Base-by-base conservation (phyloP, 2,888 invertebrate genomes). In the Hyposoter dolosus region DNA sequence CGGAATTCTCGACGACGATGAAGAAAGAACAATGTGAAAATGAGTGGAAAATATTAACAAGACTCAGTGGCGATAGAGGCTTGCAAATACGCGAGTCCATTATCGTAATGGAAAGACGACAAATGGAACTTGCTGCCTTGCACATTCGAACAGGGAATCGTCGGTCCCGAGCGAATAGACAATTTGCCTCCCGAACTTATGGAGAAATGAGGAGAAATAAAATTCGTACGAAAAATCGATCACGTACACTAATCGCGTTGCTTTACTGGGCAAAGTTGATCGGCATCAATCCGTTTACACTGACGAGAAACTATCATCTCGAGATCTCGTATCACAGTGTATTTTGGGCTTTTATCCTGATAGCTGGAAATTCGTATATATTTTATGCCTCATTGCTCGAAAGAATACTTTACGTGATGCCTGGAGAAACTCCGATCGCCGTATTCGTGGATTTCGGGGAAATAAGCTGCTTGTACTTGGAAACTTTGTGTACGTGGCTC, bases 181-280 rank as follows among this genome's bases (percentile, higher is more conserved):
- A 80, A 66, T 60, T n/a, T 9, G 32, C 1, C 9, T 12, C 23
- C 43, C 32, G 32, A 63, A 63, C 47, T 75, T n/a, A 28, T 23
- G 15, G 23, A 72, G 45, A 23, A 72, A 81, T 63, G 45, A 19
- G 6, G 63, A 53, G 19, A 35, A 69, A 75, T 1, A 53, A 56
- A 23, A 32, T 12, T 7, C 12, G 17, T 63, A 17, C 63, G 19
- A 53, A 47, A 56, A 75, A 45, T 10, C 78, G 35, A 35, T 86
- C 83, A 43, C 50, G 43, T 3, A 83, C 68, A 17, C 68, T 76
- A 7, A 23, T 56, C 32, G 32, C 45, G 1, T 28, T 86, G 74
- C 78, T 45, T 78, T 83, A 78, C 74, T 83, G 86, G 77, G 66
- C 60, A 43, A 86, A 86, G 83, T 17, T 77, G 0, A 32, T 81